Evolutionary conservation across 2,888 invertebrate species (phyloP).

Genomic region (Ectobius pallidus): DNA sequence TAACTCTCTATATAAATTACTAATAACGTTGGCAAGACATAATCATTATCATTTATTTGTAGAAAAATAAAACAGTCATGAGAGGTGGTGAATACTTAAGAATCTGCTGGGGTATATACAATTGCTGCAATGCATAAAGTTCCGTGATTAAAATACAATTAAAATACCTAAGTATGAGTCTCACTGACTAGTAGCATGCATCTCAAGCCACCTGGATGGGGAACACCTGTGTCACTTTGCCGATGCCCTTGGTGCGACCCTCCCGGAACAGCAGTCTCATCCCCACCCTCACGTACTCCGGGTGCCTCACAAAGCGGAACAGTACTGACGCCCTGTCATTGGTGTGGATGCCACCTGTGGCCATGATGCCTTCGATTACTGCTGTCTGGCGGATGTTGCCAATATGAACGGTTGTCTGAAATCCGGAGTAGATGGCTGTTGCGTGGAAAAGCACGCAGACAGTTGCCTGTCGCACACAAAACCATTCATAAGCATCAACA

Average conservation of each 20-base stretch:
- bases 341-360: conserved; percentile 71
- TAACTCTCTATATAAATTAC: no score
- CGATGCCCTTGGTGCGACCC: conserved; percentile 85
- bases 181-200: no score
- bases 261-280: conserved; percentile 83
- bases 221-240: conserved; percentile 79
- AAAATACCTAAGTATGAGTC: no score
- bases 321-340: conserved; percentile 86
- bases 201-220: no score
- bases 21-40: no score
- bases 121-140: no score
- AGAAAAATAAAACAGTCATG: no score
- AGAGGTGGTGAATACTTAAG: no score
- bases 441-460: conserved; percentile 89
- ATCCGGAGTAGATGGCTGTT: conserved; percentile 81
- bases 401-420: conserved; percentile 93
- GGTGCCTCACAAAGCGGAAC: conserved; percentile 87
- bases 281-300: conserved; percentile 83
- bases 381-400: conserved; percentile 96
- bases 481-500: no score
- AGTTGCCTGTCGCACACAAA: conserved; percentile 77
- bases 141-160: no score
- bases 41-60: no score
- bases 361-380: conserved; percentile 63
- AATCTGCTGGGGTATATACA: no score